Base-by-base conservation (phyloP, 2,797 vertebrate species). In the Columba guinea region DNA sequence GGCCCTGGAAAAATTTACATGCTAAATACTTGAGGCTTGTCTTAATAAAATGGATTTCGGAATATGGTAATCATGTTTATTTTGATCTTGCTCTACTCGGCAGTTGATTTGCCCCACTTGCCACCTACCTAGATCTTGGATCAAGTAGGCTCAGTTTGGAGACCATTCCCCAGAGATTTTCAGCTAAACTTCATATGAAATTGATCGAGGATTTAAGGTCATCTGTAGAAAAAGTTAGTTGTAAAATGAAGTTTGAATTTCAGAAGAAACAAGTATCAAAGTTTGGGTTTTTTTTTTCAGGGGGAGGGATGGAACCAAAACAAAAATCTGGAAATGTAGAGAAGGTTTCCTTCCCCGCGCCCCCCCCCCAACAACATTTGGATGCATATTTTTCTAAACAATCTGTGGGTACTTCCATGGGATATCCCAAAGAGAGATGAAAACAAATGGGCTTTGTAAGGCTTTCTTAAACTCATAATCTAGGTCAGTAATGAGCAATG, bases 1-100 rank as follows among this genome's bases (percentile, higher is more conserved):
- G 60, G 49, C 73, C 51, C 70, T 84, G 79, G 74, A 84, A 96
- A 96, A 97, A 94, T 89, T 77, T 93, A 64, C 60, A 94, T 93
- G 68, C 48, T 87, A 91, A 95, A 84, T 92, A 89, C 37, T 84
- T 75, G 41, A 79, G 73, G 67, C 39, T 92, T 84, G 68, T 69
- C 53, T 86, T 93, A 90, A 89, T 90, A 95, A 89, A 97, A 86
- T 49, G 17, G 55, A 39, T 67, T 94, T 95, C 85, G 71, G 85
- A 87, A 89, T 89, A 95, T 70, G 65, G 9, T 77, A 76, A 84
- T 90, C 35, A n/a, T 39, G 4, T 15, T 82, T 84, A 86, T 74
- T 90, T 95, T 89, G 27, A 77, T 87, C 27, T 70, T 95, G 19
- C 28, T 76, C 4, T 81, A 58, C 13, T 10, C 2, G 0, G 48